These are phyloP conservation scores for Rhadinocentrus ornatus DNA, from an alignment of 2,797 vertebrate species.

Conservation along the genomic window DNA sequence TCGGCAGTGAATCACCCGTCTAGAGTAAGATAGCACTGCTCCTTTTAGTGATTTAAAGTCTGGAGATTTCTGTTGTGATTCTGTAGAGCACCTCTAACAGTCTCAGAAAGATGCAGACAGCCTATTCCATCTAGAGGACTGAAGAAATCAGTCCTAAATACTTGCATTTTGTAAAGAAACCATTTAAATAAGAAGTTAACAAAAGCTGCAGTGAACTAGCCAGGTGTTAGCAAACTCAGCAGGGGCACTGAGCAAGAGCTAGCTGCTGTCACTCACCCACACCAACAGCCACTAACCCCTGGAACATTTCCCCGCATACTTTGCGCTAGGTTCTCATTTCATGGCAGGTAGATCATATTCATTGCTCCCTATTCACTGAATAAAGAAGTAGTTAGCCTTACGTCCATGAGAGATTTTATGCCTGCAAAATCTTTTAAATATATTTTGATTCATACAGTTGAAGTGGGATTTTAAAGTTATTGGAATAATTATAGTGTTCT, in stretches of 20 bases:
- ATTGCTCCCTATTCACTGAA: no score
- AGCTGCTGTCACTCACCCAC: no score
- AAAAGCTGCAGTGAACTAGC: no score
- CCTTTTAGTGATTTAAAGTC: background rate
- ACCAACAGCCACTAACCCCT: no score
- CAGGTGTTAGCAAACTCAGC: no score
- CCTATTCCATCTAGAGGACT: background rate
- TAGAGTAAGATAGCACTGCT: conserved; percentile 4
- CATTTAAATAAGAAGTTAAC: background rate
- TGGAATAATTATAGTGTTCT: background rate
- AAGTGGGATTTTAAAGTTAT: no score
- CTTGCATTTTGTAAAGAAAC: background rate
- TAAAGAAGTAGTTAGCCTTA: no score
- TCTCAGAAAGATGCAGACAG: background rate
- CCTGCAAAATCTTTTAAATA: background rate
- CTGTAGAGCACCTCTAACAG: background rate
- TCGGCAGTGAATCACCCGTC: background rate
- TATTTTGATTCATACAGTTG: no score
- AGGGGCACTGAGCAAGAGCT: no score
- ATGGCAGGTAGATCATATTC: no score
- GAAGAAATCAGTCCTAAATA: background rate
- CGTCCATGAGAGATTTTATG: background rate
- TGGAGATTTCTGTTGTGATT: background rate
- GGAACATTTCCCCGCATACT: no score
- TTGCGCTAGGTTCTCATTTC: no score